A percentile compares a stretch with the other conserved stretches of the same genome.
Conservation (phyloP, 2,113 vertebrate species). For the Ascaphus truei region DNA sequence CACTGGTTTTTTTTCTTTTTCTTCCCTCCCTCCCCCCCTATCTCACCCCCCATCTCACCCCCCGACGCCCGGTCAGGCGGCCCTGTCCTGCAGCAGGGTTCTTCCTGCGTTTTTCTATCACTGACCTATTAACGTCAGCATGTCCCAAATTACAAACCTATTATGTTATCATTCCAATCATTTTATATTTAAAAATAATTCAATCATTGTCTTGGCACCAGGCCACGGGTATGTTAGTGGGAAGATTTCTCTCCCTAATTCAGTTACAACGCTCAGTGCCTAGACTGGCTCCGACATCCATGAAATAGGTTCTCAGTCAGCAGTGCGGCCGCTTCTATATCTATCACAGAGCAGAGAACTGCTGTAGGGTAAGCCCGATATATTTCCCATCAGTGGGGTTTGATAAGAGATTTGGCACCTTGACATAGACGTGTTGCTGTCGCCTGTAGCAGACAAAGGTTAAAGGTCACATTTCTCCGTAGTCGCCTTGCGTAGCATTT, state of each 20-base stretch:
- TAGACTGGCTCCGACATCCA: not conserved
- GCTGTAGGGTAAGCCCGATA: too few relatives aligned
- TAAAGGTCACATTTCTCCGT: too few relatives aligned
- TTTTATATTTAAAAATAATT: conserved; percentile 1
- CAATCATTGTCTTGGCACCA: not conserved
- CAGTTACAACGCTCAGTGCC: not conserved
- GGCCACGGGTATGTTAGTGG: not conserved
- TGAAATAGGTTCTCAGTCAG: not conserved
- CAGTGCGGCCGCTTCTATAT: too few relatives aligned
- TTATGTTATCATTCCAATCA: conserved; percentile 8
- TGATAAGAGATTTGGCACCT: too few relatives aligned
- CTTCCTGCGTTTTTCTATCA: not conserved
- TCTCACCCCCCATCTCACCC: not conserved
- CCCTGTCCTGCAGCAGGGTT: not conserved
- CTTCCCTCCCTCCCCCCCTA: not conserved
- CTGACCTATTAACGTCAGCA: not conserved
- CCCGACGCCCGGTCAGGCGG: not conserved
- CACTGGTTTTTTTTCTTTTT: not conserved
- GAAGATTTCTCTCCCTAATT: not conserved
- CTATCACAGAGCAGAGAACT: too few relatives aligned
- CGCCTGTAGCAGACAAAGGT: too few relatives aligned
- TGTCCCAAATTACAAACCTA: not conserved
- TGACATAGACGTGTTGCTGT: too few relatives aligned
- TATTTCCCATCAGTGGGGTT: too few relatives aligned
- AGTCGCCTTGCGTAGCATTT: too few relatives aligned